phyloP scores from a whole-genome alignment of 2,113 vertebrate genomes.

The Sinosuthora webbiana region DNA sequence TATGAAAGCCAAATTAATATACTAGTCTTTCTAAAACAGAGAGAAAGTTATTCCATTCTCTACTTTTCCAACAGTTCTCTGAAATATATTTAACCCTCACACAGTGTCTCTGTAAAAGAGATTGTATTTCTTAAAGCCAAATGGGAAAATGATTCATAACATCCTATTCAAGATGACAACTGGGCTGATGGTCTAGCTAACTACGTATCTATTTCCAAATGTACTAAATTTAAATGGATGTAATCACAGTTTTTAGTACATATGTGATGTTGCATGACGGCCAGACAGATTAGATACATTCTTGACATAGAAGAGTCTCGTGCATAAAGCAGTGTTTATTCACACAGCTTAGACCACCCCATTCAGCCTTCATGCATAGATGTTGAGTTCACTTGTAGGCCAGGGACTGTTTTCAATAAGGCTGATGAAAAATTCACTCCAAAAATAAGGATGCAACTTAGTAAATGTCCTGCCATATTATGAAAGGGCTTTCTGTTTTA shows the following conservation, averaged over 20 bases:
- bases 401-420: neutral
- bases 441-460: neutral
- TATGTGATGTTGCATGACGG: neutral
- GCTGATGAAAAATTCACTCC: neutral
- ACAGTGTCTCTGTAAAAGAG: neutral
- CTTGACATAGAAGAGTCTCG: neutral
- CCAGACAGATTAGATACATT: constrained; percentile 9
- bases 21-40: neutral
- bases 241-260: neutral
- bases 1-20: neutral
- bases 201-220: constrained; percentile 48
- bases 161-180: constrained; percentile 38
- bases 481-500: neutral
- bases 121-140: constrained; percentile 45
- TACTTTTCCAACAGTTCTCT: neutral
- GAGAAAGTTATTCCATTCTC: neutral
- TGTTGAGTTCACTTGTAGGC: neutral
- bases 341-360: neutral
- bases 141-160: constrained; percentile 58
- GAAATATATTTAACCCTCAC: neutral
- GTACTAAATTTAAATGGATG: constrained; percentile 55
- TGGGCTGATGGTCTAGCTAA: constrained; percentile 4
- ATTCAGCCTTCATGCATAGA: neutral
- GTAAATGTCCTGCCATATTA: neutral
- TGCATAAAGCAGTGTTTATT: neutral